Percentiles rank a stretch among this genome's conserved stretches.
Conservation (phyloP, 2,797 vertebrate genomes). For the Lophotriccus pileatus region DNA sequence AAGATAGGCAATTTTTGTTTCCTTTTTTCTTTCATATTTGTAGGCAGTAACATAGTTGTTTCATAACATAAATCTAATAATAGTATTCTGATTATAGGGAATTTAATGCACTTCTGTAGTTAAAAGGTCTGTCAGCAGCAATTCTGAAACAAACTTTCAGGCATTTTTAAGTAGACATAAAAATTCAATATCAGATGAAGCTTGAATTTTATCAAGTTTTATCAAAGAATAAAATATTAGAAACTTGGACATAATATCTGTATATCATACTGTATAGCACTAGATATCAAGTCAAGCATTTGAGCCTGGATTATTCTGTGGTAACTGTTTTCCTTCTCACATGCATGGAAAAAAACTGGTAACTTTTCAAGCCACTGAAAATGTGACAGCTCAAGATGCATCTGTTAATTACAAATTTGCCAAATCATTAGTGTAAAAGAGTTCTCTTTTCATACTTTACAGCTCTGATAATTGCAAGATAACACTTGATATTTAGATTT, state of each 20-base stretch:
- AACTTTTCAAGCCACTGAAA: not conserved
- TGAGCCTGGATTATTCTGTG: not conserved
- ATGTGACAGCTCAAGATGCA: not conserved
- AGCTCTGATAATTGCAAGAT: not conserved
- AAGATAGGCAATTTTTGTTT: conserved; percentile 1
- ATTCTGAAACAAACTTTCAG: conserved; percentile 36
- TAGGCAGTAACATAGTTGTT: not conserved
- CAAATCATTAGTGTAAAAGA: not conserved
- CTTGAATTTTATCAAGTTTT: not conserved
- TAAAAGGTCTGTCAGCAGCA: conserved; percentile 5
- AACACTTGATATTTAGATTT: not conserved
- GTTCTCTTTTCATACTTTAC: not conserved
- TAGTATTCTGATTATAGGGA: not conserved
- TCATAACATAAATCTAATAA: not conserved
- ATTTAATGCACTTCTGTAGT: not conserved
- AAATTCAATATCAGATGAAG: not conserved
- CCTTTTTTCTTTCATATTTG: not conserved
- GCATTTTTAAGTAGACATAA: conserved; percentile 12
- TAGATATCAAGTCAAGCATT: not conserved
- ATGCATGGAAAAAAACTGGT: not conserved
- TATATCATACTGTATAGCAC: not conserved
- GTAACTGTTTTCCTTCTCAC: not conserved
- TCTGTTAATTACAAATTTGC: not conserved
- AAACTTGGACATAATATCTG: not conserved
- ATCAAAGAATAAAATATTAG: not conserved